Evolutionary conservation across 2,797 vertebrate species (phyloP).

Genomic region (Enteromius viviparus): DNA sequence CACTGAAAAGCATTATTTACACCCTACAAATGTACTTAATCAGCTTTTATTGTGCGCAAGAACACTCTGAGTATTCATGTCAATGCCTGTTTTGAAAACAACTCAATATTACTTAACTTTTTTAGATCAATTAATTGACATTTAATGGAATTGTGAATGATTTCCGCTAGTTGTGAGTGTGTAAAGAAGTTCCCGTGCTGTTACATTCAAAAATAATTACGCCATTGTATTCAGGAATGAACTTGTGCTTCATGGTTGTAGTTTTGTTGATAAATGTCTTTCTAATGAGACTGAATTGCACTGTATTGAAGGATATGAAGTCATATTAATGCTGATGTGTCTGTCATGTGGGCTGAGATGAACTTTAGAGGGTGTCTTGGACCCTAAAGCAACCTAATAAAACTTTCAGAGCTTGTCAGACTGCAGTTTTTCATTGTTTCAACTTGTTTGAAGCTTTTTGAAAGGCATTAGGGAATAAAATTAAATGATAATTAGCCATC

Average conservation of each 20-base stretch:
- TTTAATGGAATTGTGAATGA: neutral
- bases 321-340: conserved; percentile 34
- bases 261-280: neutral
- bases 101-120: neutral
- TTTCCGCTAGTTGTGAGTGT: neutral
- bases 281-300: neutral
- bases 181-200: neutral
- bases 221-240: neutral
- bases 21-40: neutral
- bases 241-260: neutral
- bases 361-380: conserved; percentile 11
- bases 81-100: neutral
- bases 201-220: neutral
- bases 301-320: neutral
- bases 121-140: neutral
- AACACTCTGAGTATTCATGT: neutral
- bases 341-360: conserved; percentile 30
- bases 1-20: neutral
- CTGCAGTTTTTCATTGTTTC: neutral
- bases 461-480: neutral
- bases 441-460: neutral
- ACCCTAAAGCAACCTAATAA: neutral
- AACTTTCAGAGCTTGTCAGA: conserved; percentile 3
- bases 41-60: neutral
- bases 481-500: neutral